Conservation (phyloP, 1,140 invertebrate species). For the Atta colombica region DNA sequence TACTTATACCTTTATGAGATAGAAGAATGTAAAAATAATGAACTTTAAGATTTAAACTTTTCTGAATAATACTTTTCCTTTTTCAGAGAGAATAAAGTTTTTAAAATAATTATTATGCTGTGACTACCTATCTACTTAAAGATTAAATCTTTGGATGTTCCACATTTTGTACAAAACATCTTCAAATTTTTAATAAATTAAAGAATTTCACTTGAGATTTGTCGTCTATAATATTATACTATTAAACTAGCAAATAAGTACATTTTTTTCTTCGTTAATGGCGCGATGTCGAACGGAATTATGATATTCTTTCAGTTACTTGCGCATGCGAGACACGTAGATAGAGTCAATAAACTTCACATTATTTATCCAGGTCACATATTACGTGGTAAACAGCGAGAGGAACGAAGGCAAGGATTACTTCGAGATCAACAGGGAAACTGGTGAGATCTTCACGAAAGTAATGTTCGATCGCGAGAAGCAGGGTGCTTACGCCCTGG, state of each 20-base stretch:
- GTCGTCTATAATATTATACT: too few species aligned
- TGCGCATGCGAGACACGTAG: not conserved
- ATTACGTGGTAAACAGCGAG: conserved; percentile 95
- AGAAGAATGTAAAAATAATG: too few species aligned
- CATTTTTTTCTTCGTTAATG: not conserved
- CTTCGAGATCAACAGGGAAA: conserved; percentile 97
- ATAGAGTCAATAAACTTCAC: conserved; percentile 40
- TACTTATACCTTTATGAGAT: too few species aligned
- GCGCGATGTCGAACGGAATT: not conserved
- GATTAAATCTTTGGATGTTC: not conserved
- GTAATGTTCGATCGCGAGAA: conserved; percentile 97
- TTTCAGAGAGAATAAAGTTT: too few species aligned
- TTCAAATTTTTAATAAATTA: not conserved
- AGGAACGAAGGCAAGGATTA: conserved; percentile 97
- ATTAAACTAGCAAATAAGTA: not conserved
- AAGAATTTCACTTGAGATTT: not conserved
- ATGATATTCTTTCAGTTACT: conserved; percentile 12
- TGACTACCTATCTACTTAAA: too few species aligned
- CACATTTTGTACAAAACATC: not conserved
- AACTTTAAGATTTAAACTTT: too few species aligned
- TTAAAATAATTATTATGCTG: too few species aligned
- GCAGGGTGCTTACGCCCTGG: conserved; percentile 97
- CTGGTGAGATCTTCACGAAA: conserved; percentile 97
- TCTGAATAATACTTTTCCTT: too few species aligned
- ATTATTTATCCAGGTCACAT: conserved; percentile 90